phyloP scores from a whole-genome alignment of 2,888 invertebrate genomes.

The Sycophila texana region DNA sequence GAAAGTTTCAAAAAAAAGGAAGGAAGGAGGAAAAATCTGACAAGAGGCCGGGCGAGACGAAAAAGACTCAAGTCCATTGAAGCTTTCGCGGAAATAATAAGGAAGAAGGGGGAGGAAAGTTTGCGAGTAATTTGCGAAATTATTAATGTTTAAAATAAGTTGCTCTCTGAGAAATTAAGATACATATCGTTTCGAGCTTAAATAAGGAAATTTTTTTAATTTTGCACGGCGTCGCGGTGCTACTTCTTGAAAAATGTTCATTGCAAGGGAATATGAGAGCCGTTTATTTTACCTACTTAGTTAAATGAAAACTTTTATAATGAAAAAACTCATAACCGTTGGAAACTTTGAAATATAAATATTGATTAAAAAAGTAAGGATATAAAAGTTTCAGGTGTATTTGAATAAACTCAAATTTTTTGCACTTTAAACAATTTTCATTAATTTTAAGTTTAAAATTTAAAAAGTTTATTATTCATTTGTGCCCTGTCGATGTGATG shows the following conservation, averaged over 20 bases:
- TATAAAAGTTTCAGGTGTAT: constrained; percentile 56
- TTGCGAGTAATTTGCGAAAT: no score
- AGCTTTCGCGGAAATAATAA: no score
- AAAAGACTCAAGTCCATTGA: no score
- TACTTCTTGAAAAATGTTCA: constrained; percentile 58
- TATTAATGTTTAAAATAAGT: no score
- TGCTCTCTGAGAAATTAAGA: constrained; percentile 3
- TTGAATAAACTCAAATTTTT: constrained; percentile 54
- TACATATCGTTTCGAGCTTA: constrained; percentile 28
- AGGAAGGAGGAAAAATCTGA: no score
- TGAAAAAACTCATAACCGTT: constrained; percentile 58
- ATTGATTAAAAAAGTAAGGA: constrained; percentile 59
- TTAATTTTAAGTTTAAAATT: constrained; percentile 52
- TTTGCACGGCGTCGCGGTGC: constrained; percentile 27
- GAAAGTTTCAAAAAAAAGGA: no score
- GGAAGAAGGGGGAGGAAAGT: no score
- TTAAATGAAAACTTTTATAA: constrained; percentile 59
- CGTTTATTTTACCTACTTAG: constrained; percentile 59
- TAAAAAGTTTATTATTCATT: constrained; percentile 31
- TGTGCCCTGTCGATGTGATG: constrained; percentile 9
- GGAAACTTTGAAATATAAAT: constrained; percentile 57
- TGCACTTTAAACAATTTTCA: constrained; percentile 50
- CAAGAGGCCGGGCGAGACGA: no score
- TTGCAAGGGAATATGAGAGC: constrained; percentile 54
- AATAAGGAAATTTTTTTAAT: constrained; percentile 53